These are phyloP conservation scores for Steinernema khuongi DNA, from an alignment of 1,140 invertebrate species.

Conservation along the genomic window DNA sequence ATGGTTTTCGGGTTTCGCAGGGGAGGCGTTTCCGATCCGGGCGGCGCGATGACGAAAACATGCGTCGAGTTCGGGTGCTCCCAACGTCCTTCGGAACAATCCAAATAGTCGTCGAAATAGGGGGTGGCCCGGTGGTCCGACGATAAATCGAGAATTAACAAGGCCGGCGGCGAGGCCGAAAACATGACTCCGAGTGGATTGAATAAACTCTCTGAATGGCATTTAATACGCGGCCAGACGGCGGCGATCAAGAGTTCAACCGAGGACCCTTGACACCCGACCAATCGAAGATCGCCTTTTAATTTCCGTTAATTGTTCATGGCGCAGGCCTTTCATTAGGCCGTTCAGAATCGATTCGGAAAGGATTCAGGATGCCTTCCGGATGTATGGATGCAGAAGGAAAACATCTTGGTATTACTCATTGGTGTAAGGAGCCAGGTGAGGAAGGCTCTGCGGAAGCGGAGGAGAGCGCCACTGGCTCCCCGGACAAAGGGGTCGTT, in stretches of 20 bases:
- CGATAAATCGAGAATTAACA: background rate
- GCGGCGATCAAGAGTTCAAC: background rate
- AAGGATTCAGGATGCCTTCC: background rate
- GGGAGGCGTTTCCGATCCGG: too few relatives aligned
- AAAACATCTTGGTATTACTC: too few relatives aligned
- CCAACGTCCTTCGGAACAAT: too few relatives aligned
- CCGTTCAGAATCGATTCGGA: background rate
- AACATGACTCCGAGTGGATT: background rate
- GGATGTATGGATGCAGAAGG: background rate
- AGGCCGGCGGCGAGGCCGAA: too few relatives aligned
- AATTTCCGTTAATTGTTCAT: conserved; percentile 1
- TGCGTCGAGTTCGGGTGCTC: too few relatives aligned
- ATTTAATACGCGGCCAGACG: background rate
- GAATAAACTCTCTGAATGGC: background rate
- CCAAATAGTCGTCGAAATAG: too few relatives aligned
- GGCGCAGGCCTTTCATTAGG: background rate
- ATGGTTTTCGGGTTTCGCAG: too few relatives aligned
- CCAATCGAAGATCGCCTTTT: background rate
- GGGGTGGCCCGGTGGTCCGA: background rate
- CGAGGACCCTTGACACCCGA: background rate
- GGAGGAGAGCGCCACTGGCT: too few relatives aligned
- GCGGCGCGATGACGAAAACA: too few relatives aligned
- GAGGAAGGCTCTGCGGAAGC: too few relatives aligned
- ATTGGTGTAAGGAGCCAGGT: too few relatives aligned
- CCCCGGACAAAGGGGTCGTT: too few relatives aligned